Evolutionary conservation across 2,113 vertebrate species (phyloP).

Genomic region (Xiphias gladius): DNA sequence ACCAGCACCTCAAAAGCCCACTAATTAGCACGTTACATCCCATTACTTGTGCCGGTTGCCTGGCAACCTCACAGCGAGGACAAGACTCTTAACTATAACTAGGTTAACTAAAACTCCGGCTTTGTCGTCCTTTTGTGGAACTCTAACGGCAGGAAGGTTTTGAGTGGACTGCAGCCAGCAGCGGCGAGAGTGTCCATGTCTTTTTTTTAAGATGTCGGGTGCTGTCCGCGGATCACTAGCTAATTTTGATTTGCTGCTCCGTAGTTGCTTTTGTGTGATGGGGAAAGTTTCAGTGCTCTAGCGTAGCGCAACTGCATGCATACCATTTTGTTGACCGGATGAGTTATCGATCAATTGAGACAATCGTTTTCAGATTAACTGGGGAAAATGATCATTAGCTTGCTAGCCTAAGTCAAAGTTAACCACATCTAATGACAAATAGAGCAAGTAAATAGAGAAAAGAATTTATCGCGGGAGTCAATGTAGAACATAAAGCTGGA

Average conservation of each 20-base stretch:
- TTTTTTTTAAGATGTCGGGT: background rate
- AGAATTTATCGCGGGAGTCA: background rate
- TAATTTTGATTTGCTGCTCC: background rate
- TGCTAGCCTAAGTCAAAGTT: background rate
- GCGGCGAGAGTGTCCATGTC: too few relatives aligned
- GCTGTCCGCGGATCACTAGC: background rate
- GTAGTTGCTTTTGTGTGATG: background rate
- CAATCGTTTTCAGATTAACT: too few relatives aligned
- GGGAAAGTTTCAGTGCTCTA: background rate
- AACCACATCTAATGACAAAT: background rate
- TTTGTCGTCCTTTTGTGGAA: background rate
- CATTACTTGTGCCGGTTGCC: constrained; percentile 3
- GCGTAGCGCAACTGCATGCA: background rate
- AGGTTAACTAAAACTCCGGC: background rate
- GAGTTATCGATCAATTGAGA: too few relatives aligned
- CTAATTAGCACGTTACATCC: constrained; percentile 3
- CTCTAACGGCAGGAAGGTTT: too few relatives aligned
- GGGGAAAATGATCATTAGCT: background rate
- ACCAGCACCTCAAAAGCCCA: background rate
- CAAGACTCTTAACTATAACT: background rate
- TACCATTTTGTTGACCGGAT: too few relatives aligned
- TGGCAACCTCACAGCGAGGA: background rate
- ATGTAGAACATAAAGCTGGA: background rate
- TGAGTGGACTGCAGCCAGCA: background rate
- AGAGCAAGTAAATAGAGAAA: background rate